Conservation (phyloP, 2,113 vertebrate genomes). For the Connochaetes taurinus region DNA sequence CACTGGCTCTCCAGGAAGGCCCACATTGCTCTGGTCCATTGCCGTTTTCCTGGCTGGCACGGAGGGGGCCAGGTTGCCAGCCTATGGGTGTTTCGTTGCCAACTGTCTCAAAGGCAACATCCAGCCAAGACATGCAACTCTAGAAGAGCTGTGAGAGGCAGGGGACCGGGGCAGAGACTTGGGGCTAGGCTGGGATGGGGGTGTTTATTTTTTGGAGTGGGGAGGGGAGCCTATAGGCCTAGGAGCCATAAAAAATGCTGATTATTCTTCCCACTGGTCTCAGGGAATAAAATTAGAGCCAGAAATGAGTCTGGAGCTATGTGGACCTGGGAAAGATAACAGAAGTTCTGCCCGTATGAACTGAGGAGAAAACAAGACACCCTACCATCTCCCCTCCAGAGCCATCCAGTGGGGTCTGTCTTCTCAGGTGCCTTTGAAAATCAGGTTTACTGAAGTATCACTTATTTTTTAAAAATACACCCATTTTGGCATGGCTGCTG, state of each 20-base stretch:
- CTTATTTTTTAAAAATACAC: not conserved
- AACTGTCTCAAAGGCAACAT: not conserved
- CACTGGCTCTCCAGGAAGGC: rapidly evolving
- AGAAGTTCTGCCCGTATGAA: not conserved
- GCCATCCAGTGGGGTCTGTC: not conserved
- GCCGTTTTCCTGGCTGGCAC: not conserved
- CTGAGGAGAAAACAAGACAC: not conserved
- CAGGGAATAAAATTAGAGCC: not conserved
- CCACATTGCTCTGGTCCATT: rapidly evolving
- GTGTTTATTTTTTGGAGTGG: not conserved
- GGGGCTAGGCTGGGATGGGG: not conserved
- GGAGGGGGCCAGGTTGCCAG: not conserved
- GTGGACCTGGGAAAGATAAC: not conserved
- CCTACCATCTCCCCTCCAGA: rapidly evolving
- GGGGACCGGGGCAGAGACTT: not conserved
- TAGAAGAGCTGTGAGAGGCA: not conserved
- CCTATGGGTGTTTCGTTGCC: rapidly evolving
- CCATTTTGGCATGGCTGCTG: too few relatives aligned
- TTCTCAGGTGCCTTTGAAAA: not conserved
- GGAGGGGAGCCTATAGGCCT: not conserved
- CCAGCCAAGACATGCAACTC: not conserved
- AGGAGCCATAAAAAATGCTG: not conserved
- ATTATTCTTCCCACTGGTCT: not conserved
- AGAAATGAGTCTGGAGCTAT: not conserved
- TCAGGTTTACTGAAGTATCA: not conserved